Conservation (phyloP, 2,888 invertebrate species). For the Brachylomia viminalis region DNA sequence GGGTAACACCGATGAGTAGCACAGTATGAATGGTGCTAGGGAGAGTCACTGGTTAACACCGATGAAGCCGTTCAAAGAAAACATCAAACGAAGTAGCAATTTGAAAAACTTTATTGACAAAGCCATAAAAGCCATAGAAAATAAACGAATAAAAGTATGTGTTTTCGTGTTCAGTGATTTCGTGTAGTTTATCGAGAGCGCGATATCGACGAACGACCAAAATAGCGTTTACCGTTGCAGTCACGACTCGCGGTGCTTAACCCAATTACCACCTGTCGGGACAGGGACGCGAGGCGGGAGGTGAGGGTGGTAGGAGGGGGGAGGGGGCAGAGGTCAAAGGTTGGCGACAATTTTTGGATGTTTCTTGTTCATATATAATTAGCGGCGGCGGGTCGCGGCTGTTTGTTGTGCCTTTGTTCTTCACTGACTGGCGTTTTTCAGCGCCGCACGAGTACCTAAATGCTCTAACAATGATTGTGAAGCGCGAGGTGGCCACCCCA, state of each 20-base stretch:
- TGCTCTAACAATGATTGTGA: constrained; percentile 44
- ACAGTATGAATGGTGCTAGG: background rate
- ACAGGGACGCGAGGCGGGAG: too few species aligned
- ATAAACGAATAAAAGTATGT: constrained; percentile 12
- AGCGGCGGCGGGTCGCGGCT: constrained; percentile 42
- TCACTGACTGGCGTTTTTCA: constrained; percentile 38
- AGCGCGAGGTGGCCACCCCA: background rate
- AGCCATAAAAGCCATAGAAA: constrained; percentile 5
- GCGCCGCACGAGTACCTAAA: constrained; percentile 22
- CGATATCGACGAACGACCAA: constrained; percentile 45
- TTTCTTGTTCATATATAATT: constrained; percentile 65
- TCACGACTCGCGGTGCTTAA: constrained; percentile 51
- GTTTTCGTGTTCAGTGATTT: constrained; percentile 45
- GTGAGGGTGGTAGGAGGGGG: background rate
- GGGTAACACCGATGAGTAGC: too few species aligned
- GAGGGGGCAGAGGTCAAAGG: constrained; percentile 29
- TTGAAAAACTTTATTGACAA: constrained; percentile 21
- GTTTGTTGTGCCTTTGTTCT: constrained; percentile 55
- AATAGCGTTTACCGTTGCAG: constrained; percentile 57
- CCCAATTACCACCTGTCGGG: constrained; percentile 59
- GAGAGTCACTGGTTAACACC: background rate
- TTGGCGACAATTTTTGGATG: constrained; percentile 60
- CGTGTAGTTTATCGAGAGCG: constrained; percentile 46
- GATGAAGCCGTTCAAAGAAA: background rate
- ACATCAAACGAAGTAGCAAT: constrained; percentile 9